phyloP scores from a whole-genome alignment of 2,888 invertebrate species.

The Stenodema calcarata region DNA sequence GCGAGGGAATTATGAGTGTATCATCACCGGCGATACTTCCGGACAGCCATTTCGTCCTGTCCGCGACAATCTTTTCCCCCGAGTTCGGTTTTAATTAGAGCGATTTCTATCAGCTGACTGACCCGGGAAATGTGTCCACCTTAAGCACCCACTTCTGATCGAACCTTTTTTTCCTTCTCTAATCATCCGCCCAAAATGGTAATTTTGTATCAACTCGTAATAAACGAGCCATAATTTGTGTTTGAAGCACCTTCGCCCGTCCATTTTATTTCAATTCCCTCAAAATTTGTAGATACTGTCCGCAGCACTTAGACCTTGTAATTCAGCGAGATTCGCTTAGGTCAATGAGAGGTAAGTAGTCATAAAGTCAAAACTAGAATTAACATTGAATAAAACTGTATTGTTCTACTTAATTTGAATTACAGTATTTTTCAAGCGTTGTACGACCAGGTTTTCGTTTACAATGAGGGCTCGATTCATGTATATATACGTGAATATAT shows the following conservation, averaged over 20 bases:
- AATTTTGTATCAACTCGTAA: background rate
- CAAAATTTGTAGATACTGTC: too few species aligned
- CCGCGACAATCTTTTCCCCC: background rate
- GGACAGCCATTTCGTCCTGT: background rate
- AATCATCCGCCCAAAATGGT: background rate
- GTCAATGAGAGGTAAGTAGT: too few species aligned
- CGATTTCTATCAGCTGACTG: background rate
- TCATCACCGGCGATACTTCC: background rate
- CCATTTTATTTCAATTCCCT: too few species aligned
- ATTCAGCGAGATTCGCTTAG: too few species aligned
- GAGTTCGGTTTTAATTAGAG: background rate
- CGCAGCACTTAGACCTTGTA: too few species aligned
- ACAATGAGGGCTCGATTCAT: too few species aligned
- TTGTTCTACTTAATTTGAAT: too few species aligned
- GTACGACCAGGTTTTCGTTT: too few species aligned
- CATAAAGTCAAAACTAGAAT: too few species aligned
- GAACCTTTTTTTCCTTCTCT: background rate
- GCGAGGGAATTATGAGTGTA: background rate
- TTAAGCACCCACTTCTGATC: background rate
- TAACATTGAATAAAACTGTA: too few species aligned
- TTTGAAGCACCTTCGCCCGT: background rate
- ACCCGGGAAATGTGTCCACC: background rate
- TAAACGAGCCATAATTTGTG: background rate
- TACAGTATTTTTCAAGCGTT: too few species aligned
- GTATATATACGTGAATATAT: too few species aligned